Percentiles rank a stretch among this genome's conserved stretches.
phyloP scores from a whole-genome alignment of 2,797 vertebrate genomes.

The Tapirus indicus region DNA sequence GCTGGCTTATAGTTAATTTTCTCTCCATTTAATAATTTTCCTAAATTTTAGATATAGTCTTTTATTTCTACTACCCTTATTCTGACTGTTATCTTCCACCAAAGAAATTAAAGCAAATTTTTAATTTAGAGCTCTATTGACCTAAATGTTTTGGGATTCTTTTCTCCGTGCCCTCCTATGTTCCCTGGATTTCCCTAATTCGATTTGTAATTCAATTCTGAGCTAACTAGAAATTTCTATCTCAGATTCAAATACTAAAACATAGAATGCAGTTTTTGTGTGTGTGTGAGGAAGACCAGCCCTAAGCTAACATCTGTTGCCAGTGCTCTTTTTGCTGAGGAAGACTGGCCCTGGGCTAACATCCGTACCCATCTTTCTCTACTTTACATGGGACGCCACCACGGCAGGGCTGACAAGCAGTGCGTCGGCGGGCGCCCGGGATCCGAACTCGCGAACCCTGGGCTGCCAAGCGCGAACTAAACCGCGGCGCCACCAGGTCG shows the following conservation, averaged over 20 bases:
- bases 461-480: no score
- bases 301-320: no score
- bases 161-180: background rate
- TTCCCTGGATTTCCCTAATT: background rate
- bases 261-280: background rate
- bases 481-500: no score
- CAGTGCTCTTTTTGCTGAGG: no score
- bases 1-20: background rate
- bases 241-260: background rate
- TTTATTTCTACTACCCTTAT: background rate
- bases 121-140: background rate
- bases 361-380: no score
- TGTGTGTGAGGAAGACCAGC: no score
- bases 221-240: background rate
- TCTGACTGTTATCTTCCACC: background rate
- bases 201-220: background rate
- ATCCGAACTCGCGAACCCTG: no score
- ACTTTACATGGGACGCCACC: no score
- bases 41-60: background rate
- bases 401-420: no score
- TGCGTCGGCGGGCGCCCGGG: no score
- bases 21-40: background rate
- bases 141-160: background rate
- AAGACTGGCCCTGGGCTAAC: no score
- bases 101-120: background rate